Conservation (phyloP, 2,888 invertebrate species). For the Polydrusus tereticollis region DNA sequence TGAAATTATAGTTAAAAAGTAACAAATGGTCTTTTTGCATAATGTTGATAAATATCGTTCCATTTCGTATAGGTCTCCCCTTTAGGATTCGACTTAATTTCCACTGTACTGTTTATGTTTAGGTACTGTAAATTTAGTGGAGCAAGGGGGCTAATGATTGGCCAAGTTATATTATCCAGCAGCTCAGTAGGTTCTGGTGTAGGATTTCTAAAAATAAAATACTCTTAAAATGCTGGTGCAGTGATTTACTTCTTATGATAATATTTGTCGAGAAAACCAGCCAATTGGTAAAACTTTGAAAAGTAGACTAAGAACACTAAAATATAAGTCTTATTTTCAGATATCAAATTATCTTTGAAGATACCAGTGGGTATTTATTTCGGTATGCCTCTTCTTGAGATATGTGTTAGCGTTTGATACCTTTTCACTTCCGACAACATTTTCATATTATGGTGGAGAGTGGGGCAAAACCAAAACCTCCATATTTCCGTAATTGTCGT, state of each 20-base stretch:
- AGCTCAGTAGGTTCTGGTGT: background rate
- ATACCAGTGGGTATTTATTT: no score
- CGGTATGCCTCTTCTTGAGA: no score
- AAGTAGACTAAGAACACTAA: no score
- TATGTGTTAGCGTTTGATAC: no score
- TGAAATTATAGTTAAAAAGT: background rate
- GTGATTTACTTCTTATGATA: background rate
- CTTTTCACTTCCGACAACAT: no score
- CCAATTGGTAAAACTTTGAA: no score
- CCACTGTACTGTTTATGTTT: constrained; percentile 16
- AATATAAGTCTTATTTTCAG: no score
- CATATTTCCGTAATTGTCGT: no score
- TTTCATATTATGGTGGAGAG: no score
- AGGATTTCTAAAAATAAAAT: constrained; percentile 19
- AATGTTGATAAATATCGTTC: constrained; percentile 1
- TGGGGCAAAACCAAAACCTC: no score
- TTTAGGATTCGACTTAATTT: constrained; percentile 1
- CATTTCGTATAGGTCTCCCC: background rate
- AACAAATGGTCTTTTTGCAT: constrained; percentile 14
- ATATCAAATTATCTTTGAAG: no score
- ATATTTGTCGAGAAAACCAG: no score
- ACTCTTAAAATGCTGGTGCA: background rate
- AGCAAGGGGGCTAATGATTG: background rate
- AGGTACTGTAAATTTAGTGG: background rate
- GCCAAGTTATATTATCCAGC: constrained; percentile 3